Evolutionary conservation across 2,888 invertebrate species (phyloP).

Genomic region (Actias luna): DNA sequence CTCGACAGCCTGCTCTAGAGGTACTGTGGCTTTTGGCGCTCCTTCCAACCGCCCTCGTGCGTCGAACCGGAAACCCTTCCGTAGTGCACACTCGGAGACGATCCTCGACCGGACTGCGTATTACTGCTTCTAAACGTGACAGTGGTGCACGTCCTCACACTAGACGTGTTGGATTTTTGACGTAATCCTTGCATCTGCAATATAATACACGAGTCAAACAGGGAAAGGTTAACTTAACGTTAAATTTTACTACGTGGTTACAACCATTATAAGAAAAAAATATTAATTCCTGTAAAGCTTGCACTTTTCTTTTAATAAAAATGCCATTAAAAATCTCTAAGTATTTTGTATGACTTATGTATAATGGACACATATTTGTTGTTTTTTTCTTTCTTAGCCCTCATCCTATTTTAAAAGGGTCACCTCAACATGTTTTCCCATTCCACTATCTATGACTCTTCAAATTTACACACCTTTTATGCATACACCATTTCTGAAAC

Average conservation of each 20-base stretch:
- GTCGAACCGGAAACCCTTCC: constrained; percentile 45
- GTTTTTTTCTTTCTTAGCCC: too few relatives aligned
- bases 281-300: too few relatives aligned
- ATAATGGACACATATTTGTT: too few relatives aligned
- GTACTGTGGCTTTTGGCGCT: constrained; percentile 43
- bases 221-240: background rate
- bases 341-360: too few relatives aligned
- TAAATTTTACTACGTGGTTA: background rate
- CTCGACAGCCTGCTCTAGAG: background rate
- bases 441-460: too few relatives aligned
- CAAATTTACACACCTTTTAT: too few relatives aligned
- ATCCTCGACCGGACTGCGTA: constrained; percentile 43
- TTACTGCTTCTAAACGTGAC: constrained; percentile 66
- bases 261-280: too few relatives aligned
- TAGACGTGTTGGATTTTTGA: constrained; percentile 78
- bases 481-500: too few relatives aligned
- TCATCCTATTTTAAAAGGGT: too few relatives aligned
- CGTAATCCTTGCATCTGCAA: constrained; percentile 75
- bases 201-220: background rate
- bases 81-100: constrained; percentile 44
- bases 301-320: too few relatives aligned
- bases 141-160: constrained; percentile 64
- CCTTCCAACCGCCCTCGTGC: constrained; percentile 53
- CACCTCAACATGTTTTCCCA: too few relatives aligned
- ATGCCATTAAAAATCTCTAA: too few relatives aligned